Percentiles rank a stretch among this genome's conserved stretches.
Conservation (phyloP, 2,888 invertebrate species). For the Troides aeacus region DNA sequence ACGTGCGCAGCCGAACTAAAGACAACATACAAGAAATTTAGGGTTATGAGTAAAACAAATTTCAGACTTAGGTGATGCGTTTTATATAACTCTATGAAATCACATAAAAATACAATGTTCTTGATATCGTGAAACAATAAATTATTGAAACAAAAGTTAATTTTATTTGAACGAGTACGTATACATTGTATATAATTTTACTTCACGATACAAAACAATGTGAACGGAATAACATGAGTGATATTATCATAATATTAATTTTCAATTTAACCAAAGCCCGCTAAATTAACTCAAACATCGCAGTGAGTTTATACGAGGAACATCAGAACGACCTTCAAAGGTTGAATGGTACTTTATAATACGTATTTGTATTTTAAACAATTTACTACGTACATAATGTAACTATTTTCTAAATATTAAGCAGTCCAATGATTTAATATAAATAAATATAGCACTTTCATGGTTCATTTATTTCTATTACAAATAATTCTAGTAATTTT, state of each 20-base stretch:
- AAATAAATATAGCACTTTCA: neutral
- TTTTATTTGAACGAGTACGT: neutral
- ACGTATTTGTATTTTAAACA: slow-evolving; percentile 53
- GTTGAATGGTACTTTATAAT: slow-evolving; percentile 68
- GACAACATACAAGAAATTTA: neutral
- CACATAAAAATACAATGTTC: too few species aligned
- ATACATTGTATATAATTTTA: neutral
- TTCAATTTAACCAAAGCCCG: slow-evolving; percentile 1
- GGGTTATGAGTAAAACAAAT: neutral
- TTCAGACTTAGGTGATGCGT: neutral
- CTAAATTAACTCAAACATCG: slow-evolving; percentile 69
- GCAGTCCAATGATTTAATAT: neutral
- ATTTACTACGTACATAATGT: slow-evolving; percentile 29
- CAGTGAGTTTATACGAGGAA: slow-evolving; percentile 71
- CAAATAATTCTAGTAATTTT: neutral
- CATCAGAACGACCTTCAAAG: slow-evolving; percentile 76
- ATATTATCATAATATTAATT: slow-evolving; percentile 22
- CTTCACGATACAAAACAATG: neutral
- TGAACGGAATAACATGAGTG: neutral
- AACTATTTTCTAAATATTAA: neutral
- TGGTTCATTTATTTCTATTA: too few species aligned
- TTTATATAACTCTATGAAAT: neutral
- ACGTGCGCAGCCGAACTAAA: neutral
- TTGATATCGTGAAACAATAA: too few species aligned
- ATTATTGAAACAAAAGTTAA: neutral